These are phyloP conservation scores for Lacerta agilis DNA, from an alignment of 2,797 vertebrate genomes.

Conservation along the genomic window DNA sequence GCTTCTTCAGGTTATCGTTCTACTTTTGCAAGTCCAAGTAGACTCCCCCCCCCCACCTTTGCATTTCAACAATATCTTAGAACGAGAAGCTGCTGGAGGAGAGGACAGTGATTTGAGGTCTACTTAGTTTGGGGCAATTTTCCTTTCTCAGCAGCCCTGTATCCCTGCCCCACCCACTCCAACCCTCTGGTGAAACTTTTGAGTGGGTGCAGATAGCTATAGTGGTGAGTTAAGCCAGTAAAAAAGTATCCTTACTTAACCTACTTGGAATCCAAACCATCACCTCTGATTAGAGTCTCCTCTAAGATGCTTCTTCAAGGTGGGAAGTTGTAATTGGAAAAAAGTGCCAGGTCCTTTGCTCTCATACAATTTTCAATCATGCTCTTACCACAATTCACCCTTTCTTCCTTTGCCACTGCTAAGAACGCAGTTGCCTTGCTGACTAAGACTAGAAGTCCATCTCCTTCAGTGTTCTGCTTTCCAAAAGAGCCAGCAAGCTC, in stretches of 20 bases:
- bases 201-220: no score
- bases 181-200: not conserved
- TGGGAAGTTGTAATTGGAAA: not conserved
- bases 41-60: no score
- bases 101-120: not conserved
- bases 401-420: not conserved
- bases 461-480: not conserved
- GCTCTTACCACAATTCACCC: not conserved
- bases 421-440: not conserved
- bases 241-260: not conserved
- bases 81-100: not conserved
- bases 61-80: not conserved
- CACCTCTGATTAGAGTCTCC: not conserved
- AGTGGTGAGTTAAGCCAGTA: no score
- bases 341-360: not conserved
- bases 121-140: not conserved
- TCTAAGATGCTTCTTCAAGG: not conserved
- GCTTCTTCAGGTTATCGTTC: not conserved
- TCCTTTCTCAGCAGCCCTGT: not conserved
- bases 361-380: not conserved
- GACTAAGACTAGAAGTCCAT: not conserved
- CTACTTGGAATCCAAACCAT: not conserved
- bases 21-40: not conserved
- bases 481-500: not conserved
- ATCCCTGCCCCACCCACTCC: no score